Evolutionary conservation across 2,797 vertebrate genomes (phyloP), one percentile per base, ranked within the genome.

Genomic region (Thaleichthys pacificus): DNA sequence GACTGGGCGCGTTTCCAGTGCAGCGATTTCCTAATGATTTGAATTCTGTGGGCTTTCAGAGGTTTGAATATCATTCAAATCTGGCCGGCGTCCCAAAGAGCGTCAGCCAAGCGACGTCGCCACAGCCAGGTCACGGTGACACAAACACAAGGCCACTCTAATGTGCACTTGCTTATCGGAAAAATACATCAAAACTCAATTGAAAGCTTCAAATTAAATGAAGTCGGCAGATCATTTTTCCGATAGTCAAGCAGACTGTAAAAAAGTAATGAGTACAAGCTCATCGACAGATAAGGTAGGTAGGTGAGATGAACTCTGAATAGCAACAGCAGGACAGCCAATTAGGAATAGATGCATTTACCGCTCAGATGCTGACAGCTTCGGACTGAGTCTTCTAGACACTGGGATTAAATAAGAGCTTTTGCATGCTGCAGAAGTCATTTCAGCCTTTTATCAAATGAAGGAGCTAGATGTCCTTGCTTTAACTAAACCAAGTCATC

Each of bases 301-400:
- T 24, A 35, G 26, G 51, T 15, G 56, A 30, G 24, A 56, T 51
- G 19, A 21, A 35, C 32, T 9, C 49, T 30, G 49, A 51, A 51
- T 28, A 28, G 42, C 65, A 66, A 66, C 47, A 66, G 47, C 65
- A 67, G 22, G 19, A 22, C 65, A 30, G 65, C 47, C 47, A 67
- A 67, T 28, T 22, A 26, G 24, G 24, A 67, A 67, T 19, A 14
- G 24, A 17, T 67, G 22, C 65, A 47, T 24, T 47, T 30, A 35
- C 28, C 7, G 60, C 24, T 24, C 51, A 54, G 51, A 17, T 8
- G 4, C 15, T n/a, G 51, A 6, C 51, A 5, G 19, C 51, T 54
- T 54, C 51, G 19, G 15, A 17, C 17, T 8, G 5, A 54, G 49
- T 17, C 15, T 54, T 19, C 19, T 54, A 4, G 14, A n/a, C 5